A percentile compares a stretch with the other conserved stretches of the same genome.
phyloP scores from a whole-genome alignment of 1,140 invertebrate genomes.

The Anastrepha obliqua region DNA sequence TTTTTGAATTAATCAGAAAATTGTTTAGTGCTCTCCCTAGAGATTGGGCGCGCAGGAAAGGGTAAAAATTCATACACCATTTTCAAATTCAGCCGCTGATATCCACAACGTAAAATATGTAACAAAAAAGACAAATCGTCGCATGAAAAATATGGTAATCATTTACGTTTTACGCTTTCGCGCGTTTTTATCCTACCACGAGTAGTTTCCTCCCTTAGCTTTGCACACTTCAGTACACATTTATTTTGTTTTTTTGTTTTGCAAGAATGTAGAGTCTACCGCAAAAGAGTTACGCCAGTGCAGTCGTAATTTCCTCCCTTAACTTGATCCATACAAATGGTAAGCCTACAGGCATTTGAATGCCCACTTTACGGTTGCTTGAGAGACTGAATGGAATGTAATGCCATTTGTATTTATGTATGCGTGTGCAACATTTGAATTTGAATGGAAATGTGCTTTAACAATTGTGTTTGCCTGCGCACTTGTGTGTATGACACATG shows the following conservation, averaged over 20 bases:
- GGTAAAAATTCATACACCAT: too few species aligned
- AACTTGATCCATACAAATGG: slow-evolving; percentile 36
- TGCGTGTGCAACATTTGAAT: not conserved
- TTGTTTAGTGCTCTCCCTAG: too few species aligned
- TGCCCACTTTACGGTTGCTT: slow-evolving; percentile 28
- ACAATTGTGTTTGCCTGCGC: not conserved
- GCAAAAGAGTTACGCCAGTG: slow-evolving; percentile 22
- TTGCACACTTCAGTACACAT: not conserved
- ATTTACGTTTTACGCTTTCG: not conserved
- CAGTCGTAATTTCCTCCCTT: not conserved
- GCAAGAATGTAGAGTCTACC: not conserved
- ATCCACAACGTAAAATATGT: not conserved
- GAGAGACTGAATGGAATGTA: not conserved
- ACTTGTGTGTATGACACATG: not conserved
- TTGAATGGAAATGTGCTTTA: not conserved
- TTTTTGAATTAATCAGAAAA: too few species aligned
- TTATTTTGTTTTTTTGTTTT: not conserved
- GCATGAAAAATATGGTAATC: slow-evolving; percentile 21
- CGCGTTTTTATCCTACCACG: not conserved
- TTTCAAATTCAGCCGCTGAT: too few species aligned
- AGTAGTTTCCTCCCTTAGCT: not conserved
- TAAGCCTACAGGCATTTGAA: not conserved
- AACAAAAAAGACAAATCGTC: not conserved
- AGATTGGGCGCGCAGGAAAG: too few species aligned
- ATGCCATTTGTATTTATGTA: not conserved